These are phyloP conservation scores for Lasaia peninsularis DNA, from an alignment of 1,140 invertebrate species.

Conservation along the genomic window DNA sequence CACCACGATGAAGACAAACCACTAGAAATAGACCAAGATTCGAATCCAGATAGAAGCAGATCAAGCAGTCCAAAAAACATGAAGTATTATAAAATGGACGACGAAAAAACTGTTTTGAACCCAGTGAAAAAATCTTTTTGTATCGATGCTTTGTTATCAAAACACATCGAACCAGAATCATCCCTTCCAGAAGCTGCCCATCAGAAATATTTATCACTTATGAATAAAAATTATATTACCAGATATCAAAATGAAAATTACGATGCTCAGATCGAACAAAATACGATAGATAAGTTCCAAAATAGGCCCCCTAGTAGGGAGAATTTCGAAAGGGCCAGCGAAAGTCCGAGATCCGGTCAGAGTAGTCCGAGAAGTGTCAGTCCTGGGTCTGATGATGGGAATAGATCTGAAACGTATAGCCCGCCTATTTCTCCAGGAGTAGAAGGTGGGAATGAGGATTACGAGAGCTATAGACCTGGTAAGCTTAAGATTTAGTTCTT, in stretches of 20 bases:
- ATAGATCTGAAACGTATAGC: conserved; percentile 68
- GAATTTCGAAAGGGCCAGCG: conserved; percentile 35
- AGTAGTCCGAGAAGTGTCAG: conserved; percentile 58
- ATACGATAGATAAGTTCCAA: conserved; percentile 60
- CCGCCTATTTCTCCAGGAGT: conserved; percentile 74
- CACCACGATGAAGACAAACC: conserved; percentile 43
- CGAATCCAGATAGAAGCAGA: conserved; percentile 42
- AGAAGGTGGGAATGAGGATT: conserved; percentile 63
- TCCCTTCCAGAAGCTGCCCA: conserved; percentile 56
- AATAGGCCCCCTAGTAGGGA: conserved; percentile 25
- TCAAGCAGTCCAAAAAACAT: conserved; percentile 59
- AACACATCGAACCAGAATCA: conserved; percentile 50
- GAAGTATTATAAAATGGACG: conserved; percentile 56
- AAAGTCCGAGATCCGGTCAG: conserved; percentile 54
- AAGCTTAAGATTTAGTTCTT: no score
- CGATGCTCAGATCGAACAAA: conserved; percentile 67
- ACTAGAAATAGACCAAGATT: conserved; percentile 55
- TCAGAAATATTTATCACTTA: conserved; percentile 68
- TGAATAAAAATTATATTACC: conserved; percentile 64
- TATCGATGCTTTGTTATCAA: conserved; percentile 68
- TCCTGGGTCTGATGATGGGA: conserved; percentile 69
- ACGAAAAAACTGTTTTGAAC: conserved; percentile 57
- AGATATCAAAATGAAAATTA: conserved; percentile 54
- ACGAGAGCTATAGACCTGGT: conserved; percentile 70
- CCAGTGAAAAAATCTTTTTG: conserved; percentile 71